Evolutionary conservation across 2,797 vertebrate genomes (phyloP).

Genomic region (Peromyscus nudipes): DNA sequence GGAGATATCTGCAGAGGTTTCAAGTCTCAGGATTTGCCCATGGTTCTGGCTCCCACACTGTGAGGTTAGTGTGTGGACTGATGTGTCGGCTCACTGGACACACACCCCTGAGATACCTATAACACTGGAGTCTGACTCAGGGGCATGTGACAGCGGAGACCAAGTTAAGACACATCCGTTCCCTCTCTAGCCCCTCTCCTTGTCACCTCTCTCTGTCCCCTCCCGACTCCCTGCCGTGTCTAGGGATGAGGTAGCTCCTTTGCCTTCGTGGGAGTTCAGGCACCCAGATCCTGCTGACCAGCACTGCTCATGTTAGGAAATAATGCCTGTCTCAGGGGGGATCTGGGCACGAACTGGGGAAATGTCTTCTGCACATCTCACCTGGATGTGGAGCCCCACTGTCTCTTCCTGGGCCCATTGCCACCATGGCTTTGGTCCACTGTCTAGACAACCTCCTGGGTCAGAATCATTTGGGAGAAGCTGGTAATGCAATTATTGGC

Average conservation of each 20-base stretch:
- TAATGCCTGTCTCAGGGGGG: background rate
- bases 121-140: background rate
- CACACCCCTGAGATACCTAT: too few relatives aligned
- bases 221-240: background rate
- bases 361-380: background rate
- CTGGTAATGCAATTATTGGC: constrained; percentile 16
- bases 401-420: background rate
- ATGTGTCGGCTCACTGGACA: background rate
- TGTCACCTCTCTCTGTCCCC: fast-evolving
- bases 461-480: constrained; percentile 30
- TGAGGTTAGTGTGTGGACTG: background rate
- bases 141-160: background rate
- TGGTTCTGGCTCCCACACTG: background rate
- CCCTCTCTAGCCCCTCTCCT: background rate
- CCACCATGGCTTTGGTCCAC: constrained; percentile 44
- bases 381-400: background rate
- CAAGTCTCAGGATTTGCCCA: background rate
- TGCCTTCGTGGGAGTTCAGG: background rate
- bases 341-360: constrained; percentile 36
- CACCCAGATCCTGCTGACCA: background rate
- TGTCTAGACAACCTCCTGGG: constrained; percentile 67
- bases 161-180: background rate
- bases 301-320: background rate
- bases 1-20: background rate
- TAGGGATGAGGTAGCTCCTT: background rate